Base-by-base conservation (phyloP, 2,797 vertebrate genomes). In the Sphaeramia orbicularis region DNA sequence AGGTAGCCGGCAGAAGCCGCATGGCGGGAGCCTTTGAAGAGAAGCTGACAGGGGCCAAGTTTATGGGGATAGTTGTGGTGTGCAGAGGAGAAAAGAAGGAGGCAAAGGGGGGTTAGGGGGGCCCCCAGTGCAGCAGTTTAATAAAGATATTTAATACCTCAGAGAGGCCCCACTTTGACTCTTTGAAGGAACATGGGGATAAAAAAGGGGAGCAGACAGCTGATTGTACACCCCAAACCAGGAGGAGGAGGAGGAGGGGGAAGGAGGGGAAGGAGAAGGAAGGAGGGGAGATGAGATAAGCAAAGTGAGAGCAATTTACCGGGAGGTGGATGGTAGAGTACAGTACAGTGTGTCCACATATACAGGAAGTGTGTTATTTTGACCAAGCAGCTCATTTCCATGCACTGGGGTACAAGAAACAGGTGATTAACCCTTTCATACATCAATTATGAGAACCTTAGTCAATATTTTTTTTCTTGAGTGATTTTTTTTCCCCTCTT, bases 61-160 rank as follows among this genome's bases (percentile, higher is more conserved):
- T 84, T 84, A 81, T 71, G 67, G 75, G 77, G 80, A 89, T 83
- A 72, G 81, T 70, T 56, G 80, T 68, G 80, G 78, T 85, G 71
- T 81, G 86, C 53, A 49, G 75, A 84, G 55, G 65, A 83, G 78
- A 82, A 82, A 85, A 70, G 75, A 35, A 73, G 69, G 41, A 59
- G 41, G 72, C 52, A 62, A 78, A 65, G 58, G 58, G 80, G 66
- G 55, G n/a, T 10, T 12, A 40, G 53, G 37, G 69, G 64, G 71
- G 59, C 57, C 74, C 75, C 65, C 68, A 73, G 74, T 66, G 74
- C 86, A 80, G 89, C 78, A 83, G 83, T 89, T 90, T 92, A 91
- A 92, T 92, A 90, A 93, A 93, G 91, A 93, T 90, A 92, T 92
- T 92, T 89, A 91, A 93, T 91, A 91, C 90, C 80, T 87, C 78